Base-by-base conservation (phyloP, 2,888 invertebrate species). In the Lymantria dispar region DNA sequence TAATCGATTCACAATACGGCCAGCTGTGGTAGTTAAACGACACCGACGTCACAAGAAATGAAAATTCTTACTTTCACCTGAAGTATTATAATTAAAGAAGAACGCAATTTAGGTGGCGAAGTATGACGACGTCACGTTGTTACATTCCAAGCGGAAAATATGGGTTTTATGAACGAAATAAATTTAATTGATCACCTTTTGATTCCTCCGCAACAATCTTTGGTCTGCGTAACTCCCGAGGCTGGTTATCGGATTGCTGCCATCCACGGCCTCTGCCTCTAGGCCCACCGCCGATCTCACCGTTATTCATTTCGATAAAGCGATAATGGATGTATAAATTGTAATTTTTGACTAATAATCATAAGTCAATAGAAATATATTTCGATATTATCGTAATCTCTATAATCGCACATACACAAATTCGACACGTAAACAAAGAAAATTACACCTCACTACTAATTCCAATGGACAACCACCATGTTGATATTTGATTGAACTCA, bases 341-440 rank as follows among this genome's bases (percentile, higher is more conserved):
- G 69, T 62, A 69, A 71, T 71, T 64, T 72, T 64, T 62, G 72
- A 76, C 67, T 58, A 68, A 78, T 76, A 85, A 80, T 83, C 86
- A 88, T 87, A 86, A 71, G 87, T 57, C 76, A 64, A 66, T 49
- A 63, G 60, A 67, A 72, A 58, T 54, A 55, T 22, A 22, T 22
- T 41, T 56, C 62, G 54, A 52, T 15, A 57, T 49, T 60, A 47
- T 61, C 48, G 46, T 59, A 60, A 47, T 67, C 58, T 62, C 61
- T 57, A 51, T 51, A 64, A 46, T 71, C 64, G 64, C 70, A 74
- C 65, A 60, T 33, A 7, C 10, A 67, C 59, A 57, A 74, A 76
- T 78, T 80, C 83, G 86, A 89, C 90, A 91, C 90, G 90, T 91
- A 91, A 91, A 90, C 90, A 91, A 89, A 88, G 88, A 80, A 85